Evolutionary conservation across 2,888 invertebrate genomes (phyloP).

Genomic region (Acronicta alni): DNA sequence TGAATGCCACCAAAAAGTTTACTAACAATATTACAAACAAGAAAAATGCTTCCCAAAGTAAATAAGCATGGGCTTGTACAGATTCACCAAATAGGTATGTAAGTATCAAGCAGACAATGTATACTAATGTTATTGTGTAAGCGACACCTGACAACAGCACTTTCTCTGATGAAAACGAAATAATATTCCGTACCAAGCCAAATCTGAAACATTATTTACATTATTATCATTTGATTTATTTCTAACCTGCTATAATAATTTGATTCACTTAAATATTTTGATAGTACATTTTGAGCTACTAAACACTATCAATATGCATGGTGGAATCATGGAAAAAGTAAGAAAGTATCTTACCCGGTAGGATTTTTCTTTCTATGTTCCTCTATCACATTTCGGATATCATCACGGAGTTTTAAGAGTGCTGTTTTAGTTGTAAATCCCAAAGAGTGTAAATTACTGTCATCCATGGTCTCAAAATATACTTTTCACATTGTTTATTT

Average conservation of each 20-base stretch:
- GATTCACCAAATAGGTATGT: slow-evolving; percentile 81
- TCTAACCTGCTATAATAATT: not conserved
- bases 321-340: slow-evolving; percentile 7
- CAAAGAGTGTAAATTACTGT: slow-evolving; percentile 70
- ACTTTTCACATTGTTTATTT: slow-evolving; percentile 59
- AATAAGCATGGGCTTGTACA: slow-evolving; percentile 77
- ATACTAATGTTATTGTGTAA: slow-evolving; percentile 80
- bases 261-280: not conserved
- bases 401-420: slow-evolving; percentile 91
- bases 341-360: slow-evolving; percentile 70
- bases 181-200: slow-evolving; percentile 74
- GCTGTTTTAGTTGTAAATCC: slow-evolving; percentile 92
- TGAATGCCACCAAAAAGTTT: slow-evolving; percentile 82
- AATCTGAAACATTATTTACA: slow-evolving; percentile 70
- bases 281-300: not conserved
- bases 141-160: slow-evolving; percentile 82
- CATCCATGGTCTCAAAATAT: slow-evolving; percentile 72
- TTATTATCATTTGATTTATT: slow-evolving; percentile 1
- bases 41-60: slow-evolving; percentile 83
- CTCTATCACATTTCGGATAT: slow-evolving; percentile 91
- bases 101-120: slow-evolving; percentile 78
- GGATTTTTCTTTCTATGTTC: slow-evolving; percentile 90
- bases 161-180: slow-evolving; percentile 85
- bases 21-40: slow-evolving; percentile 79
- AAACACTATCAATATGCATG: not conserved